A percentile compares a stretch with the other conserved stretches of the same genome.
Evolutionary conservation across 2,888 invertebrate genomes (phyloP).

Genomic region (Philereme vetulata): DNA sequence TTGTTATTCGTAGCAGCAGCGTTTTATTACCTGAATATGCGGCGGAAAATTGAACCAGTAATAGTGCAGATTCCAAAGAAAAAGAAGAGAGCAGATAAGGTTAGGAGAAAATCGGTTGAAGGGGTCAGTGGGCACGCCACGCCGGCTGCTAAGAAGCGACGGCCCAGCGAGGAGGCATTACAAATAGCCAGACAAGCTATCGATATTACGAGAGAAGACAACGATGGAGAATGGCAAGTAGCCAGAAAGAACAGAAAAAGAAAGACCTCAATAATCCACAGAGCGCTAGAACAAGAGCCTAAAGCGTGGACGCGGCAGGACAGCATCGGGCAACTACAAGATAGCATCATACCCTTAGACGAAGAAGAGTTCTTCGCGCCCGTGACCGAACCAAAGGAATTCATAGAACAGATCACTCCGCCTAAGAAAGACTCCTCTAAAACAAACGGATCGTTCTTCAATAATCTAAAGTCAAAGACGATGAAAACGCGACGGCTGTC

Average conservation of each 20-base stretch:
- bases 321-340: slow-evolving; percentile 68
- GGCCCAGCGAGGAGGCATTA: slow-evolving; percentile 90
- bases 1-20: slow-evolving; percentile 74
- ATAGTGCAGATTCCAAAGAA: slow-evolving; percentile 61
- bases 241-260: slow-evolving; percentile 78
- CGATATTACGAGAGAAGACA: slow-evolving; percentile 80
- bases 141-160: slow-evolving; percentile 82
- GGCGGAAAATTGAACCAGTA: slow-evolving; percentile 62
- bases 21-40: slow-evolving; percentile 79
- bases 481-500: slow-evolving; percentile 82
- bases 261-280: slow-evolving; percentile 73
- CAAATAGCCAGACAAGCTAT: slow-evolving; percentile 84
- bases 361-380: slow-evolving; percentile 82
- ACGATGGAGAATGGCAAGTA: slow-evolving; percentile 75
- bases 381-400: slow-evolving; percentile 72
- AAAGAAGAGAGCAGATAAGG: slow-evolving; percentile 66
- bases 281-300: slow-evolving; percentile 66
- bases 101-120: slow-evolving; percentile 87
- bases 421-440: slow-evolving; percentile 65
- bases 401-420: slow-evolving; percentile 53
- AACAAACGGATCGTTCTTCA: slow-evolving; percentile 78
- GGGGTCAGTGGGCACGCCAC: slow-evolving; percentile 82
- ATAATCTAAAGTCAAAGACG: slow-evolving; percentile 74
- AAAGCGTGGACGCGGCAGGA: slow-evolving; percentile 64
- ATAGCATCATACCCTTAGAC: slow-evolving; percentile 81